Evolutionary conservation across 2,113 vertebrate species (phyloP), one percentile per base, ranked within the genome.

Genomic region (Paramisgurnus dabryanus): DNA sequence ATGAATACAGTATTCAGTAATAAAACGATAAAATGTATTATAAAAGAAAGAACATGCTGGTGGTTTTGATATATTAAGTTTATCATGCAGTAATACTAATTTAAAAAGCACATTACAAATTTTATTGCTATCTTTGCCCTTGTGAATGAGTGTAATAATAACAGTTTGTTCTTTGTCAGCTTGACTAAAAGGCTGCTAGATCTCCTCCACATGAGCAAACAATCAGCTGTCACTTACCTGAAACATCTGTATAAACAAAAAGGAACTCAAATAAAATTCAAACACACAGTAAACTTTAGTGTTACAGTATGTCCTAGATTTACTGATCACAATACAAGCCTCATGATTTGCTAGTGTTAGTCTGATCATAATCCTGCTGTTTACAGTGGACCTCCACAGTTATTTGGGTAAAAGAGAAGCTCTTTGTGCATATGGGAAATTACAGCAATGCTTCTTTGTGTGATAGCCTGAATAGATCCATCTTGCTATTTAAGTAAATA

Each of bases 401-500:
- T 66, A 18, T 87, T 85, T 86, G 86, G 79, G 81, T 79, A 87
- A 7, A 50, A 43, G 66, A 67, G 66, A 67, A 67, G 57, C 39
- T 12, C 2, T 50, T 12, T 85, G 85, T 83, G 76, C 55, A 58
- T 22, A 74, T 67, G 89, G 82, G 84, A 89, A 88, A 89, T 84
- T 90, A 83, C 8, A 82, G 75, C 83, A 58, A 18, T 71, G 15
- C n/a, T 40, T 40, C 18, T 81, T 50, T 82, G 63, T 22, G 15
- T 72, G 84, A 67, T 84, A 57, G 67, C 87, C 87, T 57, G 27
- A 76, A 78, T 82, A 71, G 65, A 82, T 79, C 80, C 69, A 67
- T 67, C 49, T 78, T 84, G 89, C 85, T 91, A 74, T 88, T 89
- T 89, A 81, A 75, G 84, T 86, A 86, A 61, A 83, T 64, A 82